Percentiles rank a stretch among this genome's conserved stretches.
phyloP scores from a whole-genome alignment of 1,140 invertebrate genomes.

The Lineus longissimus region DNA sequence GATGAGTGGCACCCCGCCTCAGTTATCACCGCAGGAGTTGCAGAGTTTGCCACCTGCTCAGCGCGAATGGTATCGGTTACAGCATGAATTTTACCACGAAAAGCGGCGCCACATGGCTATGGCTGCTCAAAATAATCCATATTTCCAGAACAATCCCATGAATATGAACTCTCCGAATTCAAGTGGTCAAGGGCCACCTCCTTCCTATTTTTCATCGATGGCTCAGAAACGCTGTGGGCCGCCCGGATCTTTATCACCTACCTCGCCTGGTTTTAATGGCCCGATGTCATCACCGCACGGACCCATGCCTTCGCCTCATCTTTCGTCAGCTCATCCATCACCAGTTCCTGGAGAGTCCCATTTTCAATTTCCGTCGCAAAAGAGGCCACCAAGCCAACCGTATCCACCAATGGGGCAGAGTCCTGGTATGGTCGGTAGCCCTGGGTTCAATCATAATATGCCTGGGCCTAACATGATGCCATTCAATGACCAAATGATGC shows the following conservation, averaged over 20 bases:
- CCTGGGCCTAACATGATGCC: too few relatives aligned
- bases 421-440: too few relatives aligned
- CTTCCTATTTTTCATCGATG: conserved; percentile 45
- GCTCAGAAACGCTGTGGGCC: conserved; percentile 36
- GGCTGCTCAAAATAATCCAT: background rate
- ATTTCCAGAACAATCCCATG: background rate
- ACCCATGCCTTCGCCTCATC: conserved; percentile 27
- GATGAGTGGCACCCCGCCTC: conserved; percentile 39
- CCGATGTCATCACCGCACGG: conserved; percentile 28
- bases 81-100: conserved; percentile 56
- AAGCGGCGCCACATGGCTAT: conserved; percentile 25
- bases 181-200: conserved; percentile 30
- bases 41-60: conserved; percentile 47
- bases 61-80: conserved; percentile 77
- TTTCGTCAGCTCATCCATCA: background rate
- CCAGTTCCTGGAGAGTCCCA: background rate
- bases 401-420: too few relatives aligned
- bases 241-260: conserved; percentile 32
- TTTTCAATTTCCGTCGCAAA: too few relatives aligned
- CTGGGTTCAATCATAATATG: too few relatives aligned
- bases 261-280: conserved; percentile 41
- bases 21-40: conserved; percentile 32
- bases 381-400: too few relatives aligned
- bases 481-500: too few relatives aligned
- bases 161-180: background rate